phyloP scores from a whole-genome alignment of 2,888 invertebrate genomes.

The Caprella mutica region DNA sequence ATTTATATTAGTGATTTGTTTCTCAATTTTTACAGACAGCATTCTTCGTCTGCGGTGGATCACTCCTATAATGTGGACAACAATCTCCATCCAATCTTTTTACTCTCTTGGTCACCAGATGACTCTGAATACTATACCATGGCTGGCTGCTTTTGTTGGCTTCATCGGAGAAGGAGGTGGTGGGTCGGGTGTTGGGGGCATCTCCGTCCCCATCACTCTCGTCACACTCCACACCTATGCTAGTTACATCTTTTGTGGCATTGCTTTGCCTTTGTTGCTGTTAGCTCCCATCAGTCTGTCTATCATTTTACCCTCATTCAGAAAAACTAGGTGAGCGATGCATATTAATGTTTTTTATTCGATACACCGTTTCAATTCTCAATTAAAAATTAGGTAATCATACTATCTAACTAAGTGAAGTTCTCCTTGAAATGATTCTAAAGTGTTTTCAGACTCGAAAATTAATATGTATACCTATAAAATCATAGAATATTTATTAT shows the following conservation, averaged over 20 bases:
- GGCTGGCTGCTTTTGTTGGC: constrained; percentile 85
- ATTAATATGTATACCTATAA: too few species aligned
- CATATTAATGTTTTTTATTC: too few species aligned
- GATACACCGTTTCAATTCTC: too few species aligned
- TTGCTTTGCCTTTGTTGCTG: constrained; percentile 54
- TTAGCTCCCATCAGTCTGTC: constrained; percentile 56
- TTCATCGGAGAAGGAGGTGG: constrained; percentile 44
- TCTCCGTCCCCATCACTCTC: constrained; percentile 51
- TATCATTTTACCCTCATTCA: constrained; percentile 42
- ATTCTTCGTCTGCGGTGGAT: constrained; percentile 18
- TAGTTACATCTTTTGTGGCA: constrained; percentile 52
- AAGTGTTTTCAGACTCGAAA: too few species aligned
- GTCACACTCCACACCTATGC: constrained; percentile 70
- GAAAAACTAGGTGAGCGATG: too few species aligned
- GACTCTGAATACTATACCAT: constrained; percentile 78
- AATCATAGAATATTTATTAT: too few species aligned
- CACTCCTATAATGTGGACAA: constrained; percentile 17
- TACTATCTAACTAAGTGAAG: too few species aligned
- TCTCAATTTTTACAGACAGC: too few species aligned
- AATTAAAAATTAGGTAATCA: too few species aligned
- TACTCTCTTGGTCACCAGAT: constrained; percentile 91
- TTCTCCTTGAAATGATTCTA: too few species aligned
- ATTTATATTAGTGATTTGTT: too few species aligned
- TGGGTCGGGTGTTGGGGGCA: constrained; percentile 42
- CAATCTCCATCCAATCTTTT: constrained; percentile 44